Percentiles rank a stretch among this genome's conserved stretches.
Conservation (phyloP, 2,888 invertebrate species). For the Agrotis clavis region DNA sequence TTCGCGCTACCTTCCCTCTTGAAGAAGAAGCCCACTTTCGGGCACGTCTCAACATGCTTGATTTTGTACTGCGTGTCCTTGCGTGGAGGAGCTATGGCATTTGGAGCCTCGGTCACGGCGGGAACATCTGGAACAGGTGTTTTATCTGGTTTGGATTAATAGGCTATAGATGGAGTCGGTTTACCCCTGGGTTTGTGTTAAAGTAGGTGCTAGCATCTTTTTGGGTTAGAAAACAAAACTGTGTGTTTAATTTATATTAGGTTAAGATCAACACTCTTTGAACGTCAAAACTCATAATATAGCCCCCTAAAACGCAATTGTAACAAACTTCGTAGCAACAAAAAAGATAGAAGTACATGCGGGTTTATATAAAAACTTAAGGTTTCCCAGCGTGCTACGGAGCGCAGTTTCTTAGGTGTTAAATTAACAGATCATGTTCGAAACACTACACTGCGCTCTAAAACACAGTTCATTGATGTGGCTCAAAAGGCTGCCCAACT, state of each 20-base stretch:
- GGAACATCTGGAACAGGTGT: conserved; percentile 66
- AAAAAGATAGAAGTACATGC: background rate
- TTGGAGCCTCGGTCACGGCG: background rate
- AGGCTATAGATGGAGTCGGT: conserved; percentile 14
- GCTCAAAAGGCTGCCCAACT: too few species aligned
- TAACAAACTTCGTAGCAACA: background rate
- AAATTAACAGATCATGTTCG: too few species aligned
- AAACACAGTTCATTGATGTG: too few species aligned
- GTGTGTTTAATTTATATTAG: too few species aligned
- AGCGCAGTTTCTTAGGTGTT: too few species aligned
- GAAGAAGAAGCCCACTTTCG: conserved; percentile 79
- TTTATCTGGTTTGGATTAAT: conserved; percentile 61
- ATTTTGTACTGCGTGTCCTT: conserved; percentile 65
- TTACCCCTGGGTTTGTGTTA: background rate
- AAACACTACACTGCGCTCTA: too few species aligned
- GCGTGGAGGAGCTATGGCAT: background rate
- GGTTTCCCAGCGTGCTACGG: too few species aligned
- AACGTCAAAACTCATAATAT: background rate
- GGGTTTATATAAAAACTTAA: background rate
- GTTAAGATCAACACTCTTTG: too few species aligned
- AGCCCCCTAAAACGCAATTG: background rate
- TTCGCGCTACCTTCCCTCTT: conserved; percentile 66
- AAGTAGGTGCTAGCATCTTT: background rate
- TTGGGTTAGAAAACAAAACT: background rate
- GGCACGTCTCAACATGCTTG: conserved; percentile 71